Conservation (phyloP, 2,888 invertebrate species). For the Eristalis intricaria region DNA sequence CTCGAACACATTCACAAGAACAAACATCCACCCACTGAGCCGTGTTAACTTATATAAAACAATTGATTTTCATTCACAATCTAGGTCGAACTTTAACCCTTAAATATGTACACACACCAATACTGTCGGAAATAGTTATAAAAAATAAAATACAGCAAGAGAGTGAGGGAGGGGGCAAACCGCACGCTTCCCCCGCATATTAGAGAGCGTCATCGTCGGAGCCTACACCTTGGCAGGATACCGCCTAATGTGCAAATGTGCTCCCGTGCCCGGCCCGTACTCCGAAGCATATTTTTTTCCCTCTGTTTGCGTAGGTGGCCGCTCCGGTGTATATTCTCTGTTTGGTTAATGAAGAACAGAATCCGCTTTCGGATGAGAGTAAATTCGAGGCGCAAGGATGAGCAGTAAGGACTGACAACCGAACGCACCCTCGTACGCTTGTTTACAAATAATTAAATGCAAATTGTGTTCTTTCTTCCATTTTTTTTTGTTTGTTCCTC, state of each 20-base stretch:
- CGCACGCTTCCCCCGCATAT: not conserved
- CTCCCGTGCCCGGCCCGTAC: not conserved
- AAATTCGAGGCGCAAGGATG: not conserved
- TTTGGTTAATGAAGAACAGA: constrained; percentile 54
- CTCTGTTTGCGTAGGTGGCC: constrained; percentile 35
- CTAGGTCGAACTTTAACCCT: constrained; percentile 76
- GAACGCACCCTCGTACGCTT: constrained; percentile 51
- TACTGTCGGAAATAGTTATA: not conserved
- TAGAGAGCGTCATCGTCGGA: not conserved
- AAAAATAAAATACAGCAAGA: not conserved
- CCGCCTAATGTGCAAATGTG: constrained; percentile 21
- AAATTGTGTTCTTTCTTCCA: constrained; percentile 24
- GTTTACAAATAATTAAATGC: constrained; percentile 72
- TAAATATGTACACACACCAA: constrained; percentile 43
- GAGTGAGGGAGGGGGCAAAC: not conserved
- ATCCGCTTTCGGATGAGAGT: not conserved
- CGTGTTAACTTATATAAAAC: constrained; percentile 73
- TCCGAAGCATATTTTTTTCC: constrained; percentile 21
- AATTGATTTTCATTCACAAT: constrained; percentile 77
- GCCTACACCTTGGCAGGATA: constrained; percentile 11
- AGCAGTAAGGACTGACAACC: constrained; percentile 1
- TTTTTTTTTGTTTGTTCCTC: constrained; percentile 1
- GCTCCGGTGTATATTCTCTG: not conserved
- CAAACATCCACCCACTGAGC: constrained; percentile 15
- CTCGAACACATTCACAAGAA: not conserved